Evolutionary conservation across 2,797 vertebrate genomes (phyloP), one percentile per base, ranked within the genome.

Genomic region (Pangasius krempfi): DNA sequence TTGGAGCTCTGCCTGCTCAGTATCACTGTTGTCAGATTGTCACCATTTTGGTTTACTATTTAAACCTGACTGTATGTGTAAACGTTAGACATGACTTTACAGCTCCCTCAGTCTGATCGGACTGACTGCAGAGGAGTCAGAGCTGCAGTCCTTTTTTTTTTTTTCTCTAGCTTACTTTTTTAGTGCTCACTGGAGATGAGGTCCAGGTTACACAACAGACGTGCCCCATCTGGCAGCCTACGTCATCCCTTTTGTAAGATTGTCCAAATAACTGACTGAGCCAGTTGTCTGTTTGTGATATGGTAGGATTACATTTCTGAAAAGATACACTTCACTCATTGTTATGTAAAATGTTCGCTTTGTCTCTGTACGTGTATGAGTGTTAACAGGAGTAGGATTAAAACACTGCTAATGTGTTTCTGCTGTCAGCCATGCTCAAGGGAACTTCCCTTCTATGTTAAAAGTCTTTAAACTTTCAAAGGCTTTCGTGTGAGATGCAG

Each of bases 141-240:
- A 40, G 70, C 70, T 37, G 27, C 78, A 72, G 78, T 82, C 78
- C 68, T 60, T 22, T 20, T 87, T 87, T 50, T 40, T 40, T 60
- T 22, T 20, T 44, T 7, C 8, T 88, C 37, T 70, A 80, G 70
- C 84, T 73, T 87, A 78, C 14, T 40, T 68, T 40, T 75, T 62
- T 60, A 8, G 40, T 86, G 44, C 7, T 58, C 40, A 22, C 54
- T 54, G 76, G 22, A 64, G 79, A 78, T 30, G 62, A 66, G 87
- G 56, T 91, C 75, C 50, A 79, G 60, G 86, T 95, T 95, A 94
- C 83, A 93, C 85, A 96, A 95, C 64, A 44, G 62, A 85, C 82
- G 73, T 79, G 84, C 80, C 33, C 90, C 91, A 92, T 88, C 92
- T 93, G 92, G 88, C 88, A 81, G 44, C 83, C 30, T 75, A 86